A percentile compares a stretch with the other conserved stretches of the same genome.
These are phyloP conservation scores for Antheraea assamensis DNA, from an alignment of 2,888 invertebrate species.

Conservation along the genomic window DNA sequence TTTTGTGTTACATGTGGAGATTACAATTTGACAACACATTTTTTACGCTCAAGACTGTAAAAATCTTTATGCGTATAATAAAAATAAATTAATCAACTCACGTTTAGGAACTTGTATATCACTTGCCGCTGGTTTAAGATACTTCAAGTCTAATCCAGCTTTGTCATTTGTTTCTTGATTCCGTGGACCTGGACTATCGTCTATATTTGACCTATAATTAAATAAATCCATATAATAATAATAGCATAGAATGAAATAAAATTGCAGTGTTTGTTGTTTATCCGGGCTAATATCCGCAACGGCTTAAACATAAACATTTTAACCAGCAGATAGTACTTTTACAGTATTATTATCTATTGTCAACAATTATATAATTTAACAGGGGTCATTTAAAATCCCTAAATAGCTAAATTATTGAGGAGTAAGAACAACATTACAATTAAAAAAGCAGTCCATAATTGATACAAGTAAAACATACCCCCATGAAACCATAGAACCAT, in stretches of 20 bases:
- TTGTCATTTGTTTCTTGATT: slow-evolving; percentile 41
- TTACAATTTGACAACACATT: not conserved
- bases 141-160: slow-evolving; percentile 70
- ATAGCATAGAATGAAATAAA: no score
- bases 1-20: not conserved
- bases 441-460: no score
- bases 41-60: not conserved
- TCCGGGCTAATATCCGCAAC: no score
- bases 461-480: no score
- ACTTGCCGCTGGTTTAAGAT: slow-evolving; percentile 61
- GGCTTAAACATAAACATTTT: no score
- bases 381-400: no score
- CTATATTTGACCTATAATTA: slow-evolving; percentile 55
- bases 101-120: slow-evolving; percentile 52
- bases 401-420: no score
- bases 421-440: no score
- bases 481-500: no score
- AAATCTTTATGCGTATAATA: not conserved
- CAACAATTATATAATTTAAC: no score
- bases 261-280: no score
- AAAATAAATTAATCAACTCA: slow-evolving; percentile 27
- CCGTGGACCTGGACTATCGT: slow-evolving; percentile 60
- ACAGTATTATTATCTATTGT: no score
- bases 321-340: not conserved
- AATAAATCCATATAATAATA: not conserved